Percentiles rank a stretch among this genome's conserved stretches.
These are phyloP conservation scores for Patagioenas fasciata DNA, from an alignment of 2,113 vertebrate species.

Conservation along the genomic window DNA sequence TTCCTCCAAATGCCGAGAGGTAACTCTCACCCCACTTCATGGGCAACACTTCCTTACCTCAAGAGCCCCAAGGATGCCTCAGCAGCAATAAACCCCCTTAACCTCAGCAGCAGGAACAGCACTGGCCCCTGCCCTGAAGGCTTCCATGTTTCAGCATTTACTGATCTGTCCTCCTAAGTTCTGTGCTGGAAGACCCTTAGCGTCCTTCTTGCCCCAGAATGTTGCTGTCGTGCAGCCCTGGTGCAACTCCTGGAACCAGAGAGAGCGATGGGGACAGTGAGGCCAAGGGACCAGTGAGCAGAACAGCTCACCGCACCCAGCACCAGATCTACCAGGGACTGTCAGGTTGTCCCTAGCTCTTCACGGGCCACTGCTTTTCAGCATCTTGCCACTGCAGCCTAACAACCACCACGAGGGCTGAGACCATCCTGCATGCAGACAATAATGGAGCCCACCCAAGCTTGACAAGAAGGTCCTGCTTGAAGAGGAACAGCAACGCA, in stretches of 20 bases:
- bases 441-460: fast-evolving
- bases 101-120: neutral
- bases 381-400: neutral
- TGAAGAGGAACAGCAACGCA: neutral
- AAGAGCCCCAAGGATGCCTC: neutral
- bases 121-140: neutral
- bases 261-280: fast-evolving
- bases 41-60: neutral
- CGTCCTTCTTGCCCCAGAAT: neutral
- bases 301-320: neutral
- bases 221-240: neutral
- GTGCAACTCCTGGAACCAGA: neutral
- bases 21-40: neutral
- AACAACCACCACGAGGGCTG: neutral
- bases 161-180: neutral
- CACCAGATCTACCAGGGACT: neutral
- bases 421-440: fast-evolving
- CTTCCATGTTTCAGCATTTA: neutral
- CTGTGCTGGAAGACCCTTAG: neutral
- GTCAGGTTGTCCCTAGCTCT: neutral
- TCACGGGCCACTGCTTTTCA: neutral
- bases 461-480: neutral
- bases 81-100: neutral
- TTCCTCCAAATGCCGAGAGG: neutral
- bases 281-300: neutral